Conservation (phyloP, 2,113 vertebrate species). For the Pyrgilauda ruficollis region DNA sequence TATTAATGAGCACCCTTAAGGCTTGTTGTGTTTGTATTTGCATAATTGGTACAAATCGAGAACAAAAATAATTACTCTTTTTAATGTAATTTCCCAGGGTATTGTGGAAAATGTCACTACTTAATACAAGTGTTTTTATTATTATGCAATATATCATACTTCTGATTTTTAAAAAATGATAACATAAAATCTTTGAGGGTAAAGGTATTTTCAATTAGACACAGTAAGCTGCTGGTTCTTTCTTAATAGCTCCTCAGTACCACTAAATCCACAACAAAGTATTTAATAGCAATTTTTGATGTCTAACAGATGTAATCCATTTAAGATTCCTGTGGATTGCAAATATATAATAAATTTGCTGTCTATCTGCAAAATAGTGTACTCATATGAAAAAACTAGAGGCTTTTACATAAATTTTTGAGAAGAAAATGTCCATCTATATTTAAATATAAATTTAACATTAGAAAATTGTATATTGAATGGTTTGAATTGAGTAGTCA, state of each 20-base stretch:
- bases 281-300: background rate
- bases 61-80: background rate
- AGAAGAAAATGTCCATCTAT: background rate
- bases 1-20: background rate
- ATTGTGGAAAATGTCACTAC: background rate
- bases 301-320: background rate
- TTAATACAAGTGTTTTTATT: background rate
- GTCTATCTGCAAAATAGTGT: background rate
- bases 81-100: background rate
- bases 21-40: background rate
- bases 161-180: background rate
- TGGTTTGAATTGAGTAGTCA: background rate
- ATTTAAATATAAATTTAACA: background rate
- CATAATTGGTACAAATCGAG: background rate
- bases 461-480: background rate
- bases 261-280: background rate
- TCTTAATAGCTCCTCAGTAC: background rate
- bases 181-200: background rate
- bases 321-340: background rate
- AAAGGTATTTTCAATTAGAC: conserved; percentile 30
- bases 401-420: background rate
- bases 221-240: background rate
- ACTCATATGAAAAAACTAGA: background rate
- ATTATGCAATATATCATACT: background rate
- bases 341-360: background rate